Conservation (phyloP, 30 jellyfish, hydroid and myxozoan genomes). For the Aurelia sp. region DNA sequence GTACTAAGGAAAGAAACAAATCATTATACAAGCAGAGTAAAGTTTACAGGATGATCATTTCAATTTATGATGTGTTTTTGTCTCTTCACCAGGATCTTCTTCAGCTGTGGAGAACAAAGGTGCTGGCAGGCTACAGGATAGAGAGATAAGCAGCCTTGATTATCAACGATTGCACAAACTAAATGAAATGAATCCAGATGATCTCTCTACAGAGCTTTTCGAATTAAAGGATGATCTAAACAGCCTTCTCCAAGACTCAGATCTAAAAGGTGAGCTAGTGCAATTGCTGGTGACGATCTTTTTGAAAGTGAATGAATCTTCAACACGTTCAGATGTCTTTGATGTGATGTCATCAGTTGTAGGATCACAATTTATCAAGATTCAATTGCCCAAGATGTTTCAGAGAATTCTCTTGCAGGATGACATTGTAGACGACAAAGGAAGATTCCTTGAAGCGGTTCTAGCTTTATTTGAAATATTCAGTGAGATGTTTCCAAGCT, state of each 20-base stretch:
- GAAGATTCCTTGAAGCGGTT: not conserved
- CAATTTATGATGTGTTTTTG: no score
- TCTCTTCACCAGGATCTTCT: no score
- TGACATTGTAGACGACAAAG: not conserved
- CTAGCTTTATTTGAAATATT: constrained; percentile 17
- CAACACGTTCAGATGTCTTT: not conserved
- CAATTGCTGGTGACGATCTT: constrained; percentile 18
- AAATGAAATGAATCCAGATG: constrained; percentile 26
- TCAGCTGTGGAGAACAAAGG: no score
- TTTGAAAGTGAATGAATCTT: not conserved
- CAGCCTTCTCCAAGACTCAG: not conserved
- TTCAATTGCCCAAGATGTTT: not conserved
- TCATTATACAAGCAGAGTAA: no score
- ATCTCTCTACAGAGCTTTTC: not conserved
- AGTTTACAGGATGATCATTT: no score
- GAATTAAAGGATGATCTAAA: constrained; percentile 1
- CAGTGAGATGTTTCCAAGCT: constrained; percentile 21
- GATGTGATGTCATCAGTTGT: constrained; percentile 10
- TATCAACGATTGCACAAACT: not conserved
- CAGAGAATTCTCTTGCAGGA: constrained; percentile 7
- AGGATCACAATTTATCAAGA: constrained; percentile 12
- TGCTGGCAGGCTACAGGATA: no score
- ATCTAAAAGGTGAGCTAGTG: constrained; percentile 17
- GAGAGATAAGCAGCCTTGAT: not conserved
- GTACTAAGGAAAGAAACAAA: no score